These are phyloP conservation scores for Parasteatoda lunata DNA, from an alignment of 2,888 invertebrate genomes.

Conservation along the genomic window DNA sequence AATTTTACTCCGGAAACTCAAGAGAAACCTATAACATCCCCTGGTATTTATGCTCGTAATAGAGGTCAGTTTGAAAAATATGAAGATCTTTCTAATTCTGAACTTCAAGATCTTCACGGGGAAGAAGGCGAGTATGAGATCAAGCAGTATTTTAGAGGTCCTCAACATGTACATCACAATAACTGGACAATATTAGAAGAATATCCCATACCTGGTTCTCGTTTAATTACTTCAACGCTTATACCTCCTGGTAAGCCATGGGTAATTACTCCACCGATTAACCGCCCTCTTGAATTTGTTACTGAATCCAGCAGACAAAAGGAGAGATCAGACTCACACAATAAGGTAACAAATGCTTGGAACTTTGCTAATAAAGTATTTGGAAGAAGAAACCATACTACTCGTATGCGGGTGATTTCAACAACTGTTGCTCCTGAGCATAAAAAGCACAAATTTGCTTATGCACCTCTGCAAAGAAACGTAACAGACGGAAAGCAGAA, in stretches of 20 bases:
- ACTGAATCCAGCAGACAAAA: not conserved
- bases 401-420: constrained; percentile 8
- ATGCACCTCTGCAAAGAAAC: constrained; percentile 15
- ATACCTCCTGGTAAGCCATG: constrained; percentile 26
- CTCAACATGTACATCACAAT: constrained; percentile 31
- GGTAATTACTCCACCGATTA: constrained; percentile 23
- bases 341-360: constrained; percentile 31
- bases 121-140: constrained; percentile 13
- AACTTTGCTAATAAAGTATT: constrained; percentile 44
- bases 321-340: not conserved
- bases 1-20: not conserved
- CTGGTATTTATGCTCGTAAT: constrained; percentile 33
- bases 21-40: constrained; percentile 14
- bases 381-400: constrained; percentile 46
- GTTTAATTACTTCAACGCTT: constrained; percentile 29
- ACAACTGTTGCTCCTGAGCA: constrained; percentile 39
- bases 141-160: constrained; percentile 60
- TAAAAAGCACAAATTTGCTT: constrained; percentile 37
- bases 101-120: not conserved
- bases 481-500: not conserved
- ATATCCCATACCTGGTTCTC: constrained; percentile 16
- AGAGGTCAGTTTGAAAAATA: constrained; percentile 37
- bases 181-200: constrained; percentile 48
- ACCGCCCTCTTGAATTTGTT: not conserved
- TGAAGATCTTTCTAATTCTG: constrained; percentile 11